Evolutionary conservation across 2,888 invertebrate species (phyloP).

Genomic region (Crossocerus cetratus): DNA sequence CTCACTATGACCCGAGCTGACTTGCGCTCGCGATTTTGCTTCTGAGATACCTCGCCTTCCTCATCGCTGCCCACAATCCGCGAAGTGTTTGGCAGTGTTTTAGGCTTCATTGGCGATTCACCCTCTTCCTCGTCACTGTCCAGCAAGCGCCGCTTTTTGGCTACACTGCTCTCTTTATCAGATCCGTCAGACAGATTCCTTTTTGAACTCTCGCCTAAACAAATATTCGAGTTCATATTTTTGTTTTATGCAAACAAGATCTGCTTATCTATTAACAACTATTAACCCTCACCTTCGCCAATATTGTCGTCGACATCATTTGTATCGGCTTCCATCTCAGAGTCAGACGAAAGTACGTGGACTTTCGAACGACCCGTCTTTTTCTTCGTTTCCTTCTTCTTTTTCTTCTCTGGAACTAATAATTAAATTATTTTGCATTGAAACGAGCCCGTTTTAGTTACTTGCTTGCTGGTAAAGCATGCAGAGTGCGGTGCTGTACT

Average conservation of each 20-base stretch:
- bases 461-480: conserved; percentile 33
- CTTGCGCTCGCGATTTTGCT: conserved; percentile 41
- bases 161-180: conserved; percentile 58
- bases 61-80: conserved; percentile 47
- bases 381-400: neutral
- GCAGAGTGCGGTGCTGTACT: neutral
- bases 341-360: conserved; percentile 57
- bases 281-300: conserved; percentile 18
- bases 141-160: conserved; percentile 70
- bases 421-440: neutral
- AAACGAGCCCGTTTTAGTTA: too few species aligned
- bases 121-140: conserved; percentile 70
- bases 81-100: conserved; percentile 22
- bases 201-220: conserved; percentile 59
- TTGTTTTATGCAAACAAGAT: neutral
- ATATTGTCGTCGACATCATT: conserved; percentile 14
- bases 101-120: conserved; percentile 13
- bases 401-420: neutral
- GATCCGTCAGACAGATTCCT: conserved; percentile 63
- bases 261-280: conserved; percentile 8
- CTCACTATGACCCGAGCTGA: conserved; percentile 55
- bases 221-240: conserved; percentile 10
- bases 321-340: conserved; percentile 49
- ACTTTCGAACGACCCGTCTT: conserved; percentile 38
- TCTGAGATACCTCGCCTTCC: conserved; percentile 38